Evolutionary conservation across 2,888 invertebrate genomes (phyloP), one percentile per base, ranked within the genome.

Genomic region (Venustoraphidia nigricollis): DNA sequence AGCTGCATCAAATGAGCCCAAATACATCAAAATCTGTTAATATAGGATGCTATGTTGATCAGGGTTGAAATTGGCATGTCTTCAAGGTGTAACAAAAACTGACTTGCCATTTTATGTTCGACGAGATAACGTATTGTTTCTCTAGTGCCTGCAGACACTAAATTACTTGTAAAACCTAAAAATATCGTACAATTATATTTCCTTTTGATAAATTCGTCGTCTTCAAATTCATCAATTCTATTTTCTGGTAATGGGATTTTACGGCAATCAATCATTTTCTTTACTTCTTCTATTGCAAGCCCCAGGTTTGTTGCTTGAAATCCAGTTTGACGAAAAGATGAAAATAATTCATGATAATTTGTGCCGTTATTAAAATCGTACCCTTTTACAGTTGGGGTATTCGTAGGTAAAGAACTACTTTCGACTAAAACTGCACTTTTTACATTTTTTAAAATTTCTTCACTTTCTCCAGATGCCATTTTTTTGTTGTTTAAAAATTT

Each of bases 221-320:
- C 78, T 65, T 86, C 85, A 54, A 81, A 77, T 0, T 68, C 64
- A 57, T 83, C 81, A 45, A 74, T 69, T 45, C 75, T 74, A 51
- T 86, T 86, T 54, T 76, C 72, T 0, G 77, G 71, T 40, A 93
- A 62, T 1, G 83, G 79, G 53, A 79, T 65, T 10, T 77, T 73
- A 55, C 91, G 78, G 59, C 78, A 79, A 63, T 80, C 76, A 45
- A 91, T 72, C 96, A 97, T 97, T 73, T 80, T 83, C 58, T 90
- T 86, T 52, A 96, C 84, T 75, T 96, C 95, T 46, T 82, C 72
- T 0, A 97, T 82, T 0, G 95, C 93, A 58, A 82, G 69, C 0
- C 92, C 95, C 63, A 97, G 87, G 72, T 85, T 93, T 1, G 95
- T 94, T 1, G 97, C 95, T 73, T 98, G 98, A 67, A 98, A 97